Percentiles rank a stretch among this genome's conserved stretches.
phyloP scores from a whole-genome alignment of 2,888 invertebrate genomes.

The Luffia ferchaultella region DNA sequence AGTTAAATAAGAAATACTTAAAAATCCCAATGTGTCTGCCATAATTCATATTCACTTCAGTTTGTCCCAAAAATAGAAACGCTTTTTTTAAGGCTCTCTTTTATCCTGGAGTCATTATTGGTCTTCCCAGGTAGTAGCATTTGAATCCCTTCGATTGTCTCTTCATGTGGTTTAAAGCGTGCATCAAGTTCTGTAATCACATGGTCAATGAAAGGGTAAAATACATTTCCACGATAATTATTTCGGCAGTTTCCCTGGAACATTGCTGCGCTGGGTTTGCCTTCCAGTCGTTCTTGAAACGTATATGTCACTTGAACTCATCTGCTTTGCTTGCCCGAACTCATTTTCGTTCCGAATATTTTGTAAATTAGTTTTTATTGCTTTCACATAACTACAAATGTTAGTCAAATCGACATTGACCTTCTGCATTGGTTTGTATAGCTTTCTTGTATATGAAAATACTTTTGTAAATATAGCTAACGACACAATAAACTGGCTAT shows the following conservation, averaged over 20 bases:
- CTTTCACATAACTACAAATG: constrained; percentile 1
- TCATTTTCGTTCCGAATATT: constrained; percentile 1
- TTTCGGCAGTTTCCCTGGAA: constrained; percentile 1
- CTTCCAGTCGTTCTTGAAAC: not conserved
- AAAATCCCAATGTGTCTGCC: not conserved
- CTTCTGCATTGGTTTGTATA: not conserved
- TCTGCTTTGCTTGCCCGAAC: not conserved
- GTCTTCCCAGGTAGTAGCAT: constrained; percentile 1
- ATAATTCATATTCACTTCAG: not conserved
- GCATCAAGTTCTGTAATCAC: constrained; percentile 1
- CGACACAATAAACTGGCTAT: not conserved
- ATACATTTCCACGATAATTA: constrained; percentile 1
- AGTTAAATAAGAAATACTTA: not conserved
- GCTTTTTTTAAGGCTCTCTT: not conserved
- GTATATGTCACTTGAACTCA: not conserved
- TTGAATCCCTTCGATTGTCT: constrained; percentile 1
- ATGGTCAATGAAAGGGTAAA: not conserved
- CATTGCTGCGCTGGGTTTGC: constrained; percentile 2
- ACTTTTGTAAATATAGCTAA: not conserved
- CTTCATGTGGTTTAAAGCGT: not conserved
- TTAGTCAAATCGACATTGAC: constrained; percentile 1
- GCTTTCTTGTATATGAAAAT: not conserved
- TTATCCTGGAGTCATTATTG: not conserved
- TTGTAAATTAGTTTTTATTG: constrained; percentile 1
- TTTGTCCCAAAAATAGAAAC: not conserved